phyloP scores from a whole-genome alignment of 2,888 invertebrate species.

The Erebia ligea region DNA sequence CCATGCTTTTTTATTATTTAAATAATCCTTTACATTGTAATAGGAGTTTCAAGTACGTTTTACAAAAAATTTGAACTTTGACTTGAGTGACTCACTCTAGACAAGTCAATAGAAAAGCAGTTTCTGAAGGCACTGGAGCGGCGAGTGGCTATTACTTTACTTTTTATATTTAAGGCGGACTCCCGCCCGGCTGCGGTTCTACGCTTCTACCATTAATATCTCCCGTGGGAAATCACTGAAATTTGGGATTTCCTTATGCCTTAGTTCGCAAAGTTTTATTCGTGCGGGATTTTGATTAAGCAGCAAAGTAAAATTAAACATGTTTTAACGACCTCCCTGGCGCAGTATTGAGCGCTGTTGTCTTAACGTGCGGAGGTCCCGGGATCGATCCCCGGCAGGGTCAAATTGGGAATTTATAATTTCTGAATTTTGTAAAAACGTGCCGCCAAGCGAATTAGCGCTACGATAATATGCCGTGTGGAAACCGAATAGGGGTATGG shows the following conservation, averaged over 20 bases:
- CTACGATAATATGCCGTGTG: no score
- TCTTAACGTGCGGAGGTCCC: no score
- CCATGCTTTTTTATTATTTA: no score
- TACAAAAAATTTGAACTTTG: no score
- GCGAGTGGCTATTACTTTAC: constrained; percentile 40
- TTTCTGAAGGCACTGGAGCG: constrained; percentile 28
- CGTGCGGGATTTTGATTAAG: constrained; percentile 40
- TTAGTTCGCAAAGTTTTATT: constrained; percentile 43
- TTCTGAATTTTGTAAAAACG: no score
- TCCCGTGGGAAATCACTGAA: constrained; percentile 46
- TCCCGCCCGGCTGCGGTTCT: constrained; percentile 42
- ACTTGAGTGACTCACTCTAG: constrained; percentile 34
- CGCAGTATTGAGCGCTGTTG: no score
- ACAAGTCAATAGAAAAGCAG: constrained; percentile 41
- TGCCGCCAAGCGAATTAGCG: no score
- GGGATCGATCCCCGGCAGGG: no score
- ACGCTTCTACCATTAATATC: constrained; percentile 45
- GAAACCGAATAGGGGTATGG: no score
- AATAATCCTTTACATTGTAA: no score
- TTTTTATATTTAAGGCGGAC: constrained; percentile 42
- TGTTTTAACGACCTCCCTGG: not conserved
- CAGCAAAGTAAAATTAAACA: constrained; percentile 40
- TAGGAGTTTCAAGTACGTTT: no score
- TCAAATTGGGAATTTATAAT: no score
- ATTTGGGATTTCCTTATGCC: constrained; percentile 45